These are phyloP conservation scores for Rhagologus leucostigma DNA, from an alignment of 2,113 vertebrate species.

Conservation along the genomic window DNA sequence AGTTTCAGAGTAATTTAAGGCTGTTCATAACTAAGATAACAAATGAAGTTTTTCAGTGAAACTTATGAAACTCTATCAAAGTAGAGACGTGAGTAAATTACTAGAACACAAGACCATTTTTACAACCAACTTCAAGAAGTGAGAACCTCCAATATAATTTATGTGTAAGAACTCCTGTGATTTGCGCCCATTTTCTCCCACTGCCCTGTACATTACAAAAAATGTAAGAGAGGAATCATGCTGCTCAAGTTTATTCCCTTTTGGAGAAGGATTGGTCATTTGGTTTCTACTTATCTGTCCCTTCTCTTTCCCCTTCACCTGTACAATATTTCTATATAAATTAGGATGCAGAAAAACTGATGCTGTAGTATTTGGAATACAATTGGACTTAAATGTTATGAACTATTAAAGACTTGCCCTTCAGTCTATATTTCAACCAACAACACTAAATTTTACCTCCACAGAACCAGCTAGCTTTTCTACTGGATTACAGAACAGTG, in stretches of 20 bases:
- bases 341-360: neutral
- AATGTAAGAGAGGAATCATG: neutral
- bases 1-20: neutral
- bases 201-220: neutral
- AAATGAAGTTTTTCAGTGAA: neutral
- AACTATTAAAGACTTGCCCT: neutral
- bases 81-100: neutral
- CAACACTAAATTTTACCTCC: neutral
- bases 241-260: neutral
- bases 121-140: neutral
- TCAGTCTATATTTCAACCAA: neutral
- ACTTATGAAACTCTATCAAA: neutral
- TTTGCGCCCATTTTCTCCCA: neutral
- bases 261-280: neutral
- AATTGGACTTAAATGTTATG: neutral
- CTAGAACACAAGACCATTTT: neutral
- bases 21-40: neutral
- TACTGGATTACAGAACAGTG: neutral
- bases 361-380: neutral
- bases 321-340: neutral
- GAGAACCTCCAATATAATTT: neutral
- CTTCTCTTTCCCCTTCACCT: neutral
- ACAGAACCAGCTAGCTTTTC: neutral
- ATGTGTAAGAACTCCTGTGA: neutral
- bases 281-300: neutral